Evolutionary conservation across 2,888 invertebrate genomes (phyloP).

Genomic region (Taphrorychus bicolor): DNA sequence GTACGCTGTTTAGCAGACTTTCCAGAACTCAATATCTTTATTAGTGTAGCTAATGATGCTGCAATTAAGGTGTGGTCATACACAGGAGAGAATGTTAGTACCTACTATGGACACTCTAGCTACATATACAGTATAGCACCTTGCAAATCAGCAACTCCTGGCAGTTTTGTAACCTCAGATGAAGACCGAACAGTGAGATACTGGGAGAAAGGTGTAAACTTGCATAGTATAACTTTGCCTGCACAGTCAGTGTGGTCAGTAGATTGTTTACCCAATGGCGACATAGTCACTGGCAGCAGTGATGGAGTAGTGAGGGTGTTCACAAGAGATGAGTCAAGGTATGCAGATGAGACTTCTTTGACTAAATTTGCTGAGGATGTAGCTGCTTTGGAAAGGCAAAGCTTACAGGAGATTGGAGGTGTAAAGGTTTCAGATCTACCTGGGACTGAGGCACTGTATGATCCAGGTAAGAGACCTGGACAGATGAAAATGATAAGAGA

Average conservation of each 20-base stretch:
- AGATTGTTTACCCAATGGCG: conserved; percentile 80
- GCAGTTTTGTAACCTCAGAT: conserved; percentile 81
- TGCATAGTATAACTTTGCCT: conserved; percentile 77
- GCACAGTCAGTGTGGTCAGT: conserved; percentile 92
- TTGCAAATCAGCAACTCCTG: conserved; percentile 63
- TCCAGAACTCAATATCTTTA: conserved; percentile 74
- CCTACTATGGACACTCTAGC: conserved; percentile 83
- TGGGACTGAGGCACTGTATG: conserved; percentile 76
- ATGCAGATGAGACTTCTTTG: conserved; percentile 69
- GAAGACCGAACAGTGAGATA: conserved; percentile 87
- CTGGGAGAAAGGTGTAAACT: conserved; percentile 73
- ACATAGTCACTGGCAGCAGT: conserved; percentile 86
- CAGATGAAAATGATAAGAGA: conserved; percentile 85
- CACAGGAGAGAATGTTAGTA: conserved; percentile 77
- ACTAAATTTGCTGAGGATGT: conserved; percentile 78
- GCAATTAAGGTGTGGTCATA: conserved; percentile 84
- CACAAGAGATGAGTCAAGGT: conserved; percentile 73
- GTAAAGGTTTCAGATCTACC: conserved; percentile 86
- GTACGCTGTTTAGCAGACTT: conserved; percentile 78
- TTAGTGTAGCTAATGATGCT: conserved; percentile 94
- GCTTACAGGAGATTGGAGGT: conserved; percentile 80
- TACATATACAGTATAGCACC: conserved; percentile 81
- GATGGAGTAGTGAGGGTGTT: conserved; percentile 90
- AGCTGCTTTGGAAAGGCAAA: conserved; percentile 66
- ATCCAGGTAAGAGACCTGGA: conserved; percentile 82